A percentile compares a stretch with the other conserved stretches of the same genome.
Evolutionary conservation across 2,888 invertebrate species (phyloP).

Genomic region (Micoletzkya japonica): DNA sequence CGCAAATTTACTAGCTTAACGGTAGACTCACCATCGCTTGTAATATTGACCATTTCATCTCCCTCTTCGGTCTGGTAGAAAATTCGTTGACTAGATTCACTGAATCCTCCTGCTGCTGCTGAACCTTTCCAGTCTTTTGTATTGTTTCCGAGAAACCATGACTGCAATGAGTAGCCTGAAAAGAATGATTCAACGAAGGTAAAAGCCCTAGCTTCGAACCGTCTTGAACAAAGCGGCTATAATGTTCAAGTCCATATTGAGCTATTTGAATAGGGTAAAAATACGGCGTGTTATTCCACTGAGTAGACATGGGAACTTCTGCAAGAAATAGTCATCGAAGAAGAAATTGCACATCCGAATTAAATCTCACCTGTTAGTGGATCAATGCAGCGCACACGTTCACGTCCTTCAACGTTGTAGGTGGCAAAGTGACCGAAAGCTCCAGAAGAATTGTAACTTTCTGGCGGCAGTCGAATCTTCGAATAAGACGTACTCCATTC

Average conservation of each 20-base stretch:
- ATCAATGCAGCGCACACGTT: conserved; percentile 92
- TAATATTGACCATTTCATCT: neutral
- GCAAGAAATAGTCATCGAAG: conserved; percentile 16
- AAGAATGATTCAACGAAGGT: neutral
- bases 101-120: conserved; percentile 6
- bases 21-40: neutral
- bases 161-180: neutral
- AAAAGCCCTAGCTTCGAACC: conserved; percentile 33
- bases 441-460: conserved; percentile 80
- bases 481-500: conserved; percentile 56
- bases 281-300: conserved; percentile 93
- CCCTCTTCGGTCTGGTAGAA: conserved; percentile 17
- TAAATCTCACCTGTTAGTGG: conserved; percentile 76
- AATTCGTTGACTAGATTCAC: conserved; percentile 17
- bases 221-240: conserved; percentile 74
- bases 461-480: conserved; percentile 45
- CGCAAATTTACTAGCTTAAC: neutral
- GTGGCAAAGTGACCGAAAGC: conserved; percentile 95
- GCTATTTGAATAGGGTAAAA: conserved; percentile 98
- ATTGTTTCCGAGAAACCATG: neutral
- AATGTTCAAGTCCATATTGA: conserved; percentile 94
- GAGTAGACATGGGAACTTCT: conserved; percentile 87
- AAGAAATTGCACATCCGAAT: neutral
- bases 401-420: conserved; percentile 94
- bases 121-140: conserved; percentile 29